These are phyloP conservation scores for Peromyscus leucopus DNA, from an alignment of 2,113 vertebrate species.

Conservation along the genomic window DNA sequence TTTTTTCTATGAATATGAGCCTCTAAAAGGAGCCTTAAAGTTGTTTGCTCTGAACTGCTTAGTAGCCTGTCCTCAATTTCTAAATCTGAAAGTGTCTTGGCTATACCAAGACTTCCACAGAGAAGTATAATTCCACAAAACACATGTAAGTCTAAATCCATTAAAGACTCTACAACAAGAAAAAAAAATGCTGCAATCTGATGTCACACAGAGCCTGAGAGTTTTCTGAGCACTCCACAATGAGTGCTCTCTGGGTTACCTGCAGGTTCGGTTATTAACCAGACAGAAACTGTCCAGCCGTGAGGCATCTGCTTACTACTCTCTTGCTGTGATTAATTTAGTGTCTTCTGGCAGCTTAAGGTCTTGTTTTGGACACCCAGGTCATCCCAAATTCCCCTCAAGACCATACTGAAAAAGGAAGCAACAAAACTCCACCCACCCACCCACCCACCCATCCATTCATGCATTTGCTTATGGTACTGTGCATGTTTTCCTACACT, in stretches of 20 bases:
- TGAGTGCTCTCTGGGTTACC: background rate
- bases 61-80: background rate
- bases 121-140: background rate
- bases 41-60: background rate
- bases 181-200: background rate
- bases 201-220: background rate
- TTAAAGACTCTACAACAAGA: background rate
- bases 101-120: background rate
- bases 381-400: background rate
- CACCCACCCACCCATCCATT: background rate
- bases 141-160: background rate
- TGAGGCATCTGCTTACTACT: background rate
- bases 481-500: background rate
- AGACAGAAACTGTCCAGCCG: background rate
- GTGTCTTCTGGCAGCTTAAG: background rate
- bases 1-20: background rate
- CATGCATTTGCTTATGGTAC: background rate
- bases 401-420: conserved; percentile 29
- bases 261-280: background rate
- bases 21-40: background rate
- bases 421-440: background rate
- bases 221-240: background rate
- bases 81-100: background rate
- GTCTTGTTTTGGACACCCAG: conserved; percentile 30
- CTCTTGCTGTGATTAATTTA: background rate